phyloP scores from a whole-genome alignment of 2,888 invertebrate genomes.

The Drosophila quinaria region DNA sequence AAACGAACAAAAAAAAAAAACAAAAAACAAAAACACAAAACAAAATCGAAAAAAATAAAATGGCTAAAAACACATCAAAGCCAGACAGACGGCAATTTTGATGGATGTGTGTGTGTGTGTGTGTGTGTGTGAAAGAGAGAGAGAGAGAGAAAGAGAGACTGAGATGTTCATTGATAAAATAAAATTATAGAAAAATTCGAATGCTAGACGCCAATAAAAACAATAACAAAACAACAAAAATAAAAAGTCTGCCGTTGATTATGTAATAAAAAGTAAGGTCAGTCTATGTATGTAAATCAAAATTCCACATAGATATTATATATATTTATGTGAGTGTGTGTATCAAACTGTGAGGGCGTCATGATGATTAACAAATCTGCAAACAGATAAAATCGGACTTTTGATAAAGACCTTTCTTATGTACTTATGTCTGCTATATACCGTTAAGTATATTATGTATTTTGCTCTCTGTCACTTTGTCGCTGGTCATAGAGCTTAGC shows the following conservation, averaged over 20 bases:
- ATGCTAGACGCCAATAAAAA: conserved; percentile 60
- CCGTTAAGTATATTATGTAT: conserved; percentile 37
- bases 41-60: conserved; percentile 1
- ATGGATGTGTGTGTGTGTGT: conserved; percentile 30
- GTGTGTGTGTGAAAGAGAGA: not conserved
- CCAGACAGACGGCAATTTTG: conserved; percentile 46
- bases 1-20: conserved; percentile 5
- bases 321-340: conserved; percentile 4
- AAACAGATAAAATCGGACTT: conserved; percentile 22
- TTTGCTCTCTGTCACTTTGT: conserved; percentile 3
- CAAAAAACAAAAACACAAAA: not conserved
- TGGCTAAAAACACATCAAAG: conserved; percentile 43
- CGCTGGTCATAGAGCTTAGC: not conserved
- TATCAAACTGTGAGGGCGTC: conserved; percentile 51
- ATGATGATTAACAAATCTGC: conserved; percentile 60
- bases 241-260: conserved; percentile 46
- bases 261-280: conserved; percentile 63
- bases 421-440: conserved; percentile 7
- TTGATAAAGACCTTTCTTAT: conserved; percentile 36
- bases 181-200: conserved; percentile 54
- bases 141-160: not conserved
- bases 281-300: conserved; percentile 55
- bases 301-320: conserved; percentile 28
- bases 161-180: conserved; percentile 59
- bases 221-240: conserved; percentile 30